Evolutionary conservation across 2,888 invertebrate genomes (phyloP), one percentile per base, ranked within the genome.

Genomic region (Choreutis nemorana): DNA sequence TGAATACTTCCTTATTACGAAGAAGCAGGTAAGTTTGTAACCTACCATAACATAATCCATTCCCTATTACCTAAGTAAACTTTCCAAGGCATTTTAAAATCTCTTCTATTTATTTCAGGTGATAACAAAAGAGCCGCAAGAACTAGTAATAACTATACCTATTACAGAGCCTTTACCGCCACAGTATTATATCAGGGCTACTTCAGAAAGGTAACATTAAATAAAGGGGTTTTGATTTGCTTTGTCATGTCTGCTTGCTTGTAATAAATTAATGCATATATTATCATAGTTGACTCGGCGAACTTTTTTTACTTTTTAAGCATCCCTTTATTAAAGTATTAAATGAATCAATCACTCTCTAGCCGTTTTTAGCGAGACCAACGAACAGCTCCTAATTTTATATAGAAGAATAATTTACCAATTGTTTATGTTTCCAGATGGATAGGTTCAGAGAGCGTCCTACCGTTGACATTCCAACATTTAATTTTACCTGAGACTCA

Each of bases 71-170:
- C 10, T 11, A 23, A 11, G 12, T 16, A 31, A 10, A 32, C 3
- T 25, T 14, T 11, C 41, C 8, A 5, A 18, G 5, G 5, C 18
- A 8, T 8, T 18, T 8, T 2, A 7, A 23, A 2, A 23, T 23
- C 6, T 23, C 5, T 8, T 23, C 9, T 25, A 20, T 13, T 27
- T 23, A 15, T 36, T 71, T 30, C 50, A 88, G 84, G 92, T 91
- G 1, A 70, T 86, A 22, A 82, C 82, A 1, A 81, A 81, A 8
- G 90, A 94, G 45, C 82, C 87, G 0, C 92, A 96, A 55, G 89
- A 90, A 46, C 71, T 99, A 13, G 85, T 94, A 1, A 95, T 99
- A 77, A 98, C 97, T 0, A 96, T 99, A 50, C 99, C 98, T 0
- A 83, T 99, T 28, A 84, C 87, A 22, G 97, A 94, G 48, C 93